Evolutionary conservation across 2,888 invertebrate species (phyloP), one percentile per base, ranked within the genome.

Genomic region (Elysia crispata): DNA sequence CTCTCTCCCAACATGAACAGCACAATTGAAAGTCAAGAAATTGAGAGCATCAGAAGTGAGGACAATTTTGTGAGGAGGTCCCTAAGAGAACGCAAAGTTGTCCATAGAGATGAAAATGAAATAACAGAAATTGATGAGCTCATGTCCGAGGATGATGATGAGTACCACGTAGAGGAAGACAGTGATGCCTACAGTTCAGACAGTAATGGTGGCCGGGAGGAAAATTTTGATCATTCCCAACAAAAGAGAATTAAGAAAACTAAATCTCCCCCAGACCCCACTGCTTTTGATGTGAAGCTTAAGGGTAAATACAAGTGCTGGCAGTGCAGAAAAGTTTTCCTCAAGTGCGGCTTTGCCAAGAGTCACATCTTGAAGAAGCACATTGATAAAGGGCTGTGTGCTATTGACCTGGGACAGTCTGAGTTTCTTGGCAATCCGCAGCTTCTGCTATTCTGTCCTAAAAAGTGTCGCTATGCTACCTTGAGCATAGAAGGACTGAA

Each of bases 81-180:
- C 8, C 33, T 25, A 20, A 75, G 80, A 33, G 54, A 62, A 23
- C 67, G 73, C 18, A 80, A 80, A 28, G 70, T 41, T n/a, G 57
- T 76, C 41, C 60, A 66, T 11, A 64, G 50, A 18, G 70, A 76
- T 50, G 50, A 31, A 18, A 31, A 72, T 20, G 50, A 23, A 15
- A 33, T 15, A 18, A 66, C 50, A 64, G 75, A 74, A 31, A 60
- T 80, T n/a, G 80, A 80, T 70, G 72, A 72, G 11, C 70, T 76
- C 6, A 57, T 79, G 64, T 76, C 76, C 8, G 80, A 80, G 50
- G 80, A 80, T 33, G 76, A 76, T 76, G 80, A 80, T 41, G 80
- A 80, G 54, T 75, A 80, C 50, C 23, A 72, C 33, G 70, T 76
- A 31, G 57, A 60, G 62, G 57, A 75, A 6, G 80, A 80, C 33